Evolutionary conservation across 2,113 vertebrate species (phyloP), one percentile per base, ranked within the genome.

Genomic region (Microtus ochrogaster): DNA sequence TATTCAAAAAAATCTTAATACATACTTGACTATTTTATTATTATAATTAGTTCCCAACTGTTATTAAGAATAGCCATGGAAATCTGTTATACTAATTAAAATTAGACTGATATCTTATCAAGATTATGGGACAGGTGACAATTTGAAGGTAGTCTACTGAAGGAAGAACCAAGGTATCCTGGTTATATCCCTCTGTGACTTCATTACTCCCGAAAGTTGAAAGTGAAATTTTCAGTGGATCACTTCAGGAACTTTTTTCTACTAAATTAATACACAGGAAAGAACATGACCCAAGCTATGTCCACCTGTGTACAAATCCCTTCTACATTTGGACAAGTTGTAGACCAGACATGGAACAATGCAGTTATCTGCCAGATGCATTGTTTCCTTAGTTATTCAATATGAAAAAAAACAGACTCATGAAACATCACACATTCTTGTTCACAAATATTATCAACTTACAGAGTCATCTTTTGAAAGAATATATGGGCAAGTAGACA

Each of bases 121-220:
- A 30, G 1, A 52, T 79, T 12, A 65, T 14, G 12, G 10, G 4
- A 17, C 36, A 66, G 0, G 17, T 91, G 0, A 49, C 14, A 58
- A 22, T 36, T n/a, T 28, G 66, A 28, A 36, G 1, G 4, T 66
- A 4, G 2, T 73, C 1, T 74, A 10, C 39, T 63, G 5, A 16
- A 49, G 55, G 33, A 84, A 33, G 19, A 19, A 90, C 3, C 33
- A 16, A 72, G 2, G 44, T 5, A 70, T 28, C 10, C 22, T 55
- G 24, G 9, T 0, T n/a, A 55, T 2, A n/a, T 61, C 2, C 16
- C 14, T 84, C 49, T 41, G 11, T 21, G 21, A 1, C 1, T 82
- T 24, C 1, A 22, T 24, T n/a, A 17, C 16, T 1, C 5, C 7
- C 3, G 7, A 16, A 11, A 6, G 3, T 44, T 55, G 3, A 28